Conservation (phyloP, 2,113 vertebrate genomes). For the Eclectus roratus region DNA sequence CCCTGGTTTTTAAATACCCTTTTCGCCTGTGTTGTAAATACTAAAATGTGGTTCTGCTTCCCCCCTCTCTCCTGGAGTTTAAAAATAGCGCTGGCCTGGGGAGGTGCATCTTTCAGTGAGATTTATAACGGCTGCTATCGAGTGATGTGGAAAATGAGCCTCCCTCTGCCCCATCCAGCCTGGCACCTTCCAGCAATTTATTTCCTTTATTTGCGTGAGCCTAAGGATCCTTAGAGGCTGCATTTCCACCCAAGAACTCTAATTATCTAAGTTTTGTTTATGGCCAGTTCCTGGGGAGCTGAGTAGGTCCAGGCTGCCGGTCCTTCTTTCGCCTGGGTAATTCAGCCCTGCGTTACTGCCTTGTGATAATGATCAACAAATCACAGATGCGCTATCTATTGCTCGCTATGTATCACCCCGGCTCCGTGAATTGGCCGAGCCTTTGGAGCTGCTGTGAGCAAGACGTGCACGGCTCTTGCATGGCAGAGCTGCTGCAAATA, state of each 20-base stretch:
- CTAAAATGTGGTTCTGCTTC: slow-evolving; percentile 23
- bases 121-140: slow-evolving; percentile 67
- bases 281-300: slow-evolving; percentile 46
- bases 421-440: neutral
- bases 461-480: accelerated
- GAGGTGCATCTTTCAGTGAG: slow-evolving; percentile 70
- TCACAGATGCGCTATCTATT: neutral
- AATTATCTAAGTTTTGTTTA: slow-evolving; percentile 72
- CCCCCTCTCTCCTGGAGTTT: neutral
- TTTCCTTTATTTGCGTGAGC: slow-evolving; percentile 62
- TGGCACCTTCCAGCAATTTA: slow-evolving; percentile 71
- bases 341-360: slow-evolving; percentile 7
- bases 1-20: slow-evolving; percentile 65
- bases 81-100: slow-evolving; percentile 71
- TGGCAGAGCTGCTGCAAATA: neutral
- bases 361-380: slow-evolving; percentile 12
- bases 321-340: neutral
- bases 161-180: slow-evolving; percentile 54
- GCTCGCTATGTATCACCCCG: neutral
- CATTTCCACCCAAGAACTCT: slow-evolving; percentile 41
- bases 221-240: slow-evolving; percentile 59
- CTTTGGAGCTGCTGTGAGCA: accelerated
- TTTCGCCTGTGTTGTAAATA: slow-evolving; percentile 51
- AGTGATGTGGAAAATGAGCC: slow-evolving; percentile 69
- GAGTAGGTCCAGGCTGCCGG: neutral